Evolutionary conservation across 2,888 invertebrate genomes (phyloP).

Genomic region (Polia nebulosa): DNA sequence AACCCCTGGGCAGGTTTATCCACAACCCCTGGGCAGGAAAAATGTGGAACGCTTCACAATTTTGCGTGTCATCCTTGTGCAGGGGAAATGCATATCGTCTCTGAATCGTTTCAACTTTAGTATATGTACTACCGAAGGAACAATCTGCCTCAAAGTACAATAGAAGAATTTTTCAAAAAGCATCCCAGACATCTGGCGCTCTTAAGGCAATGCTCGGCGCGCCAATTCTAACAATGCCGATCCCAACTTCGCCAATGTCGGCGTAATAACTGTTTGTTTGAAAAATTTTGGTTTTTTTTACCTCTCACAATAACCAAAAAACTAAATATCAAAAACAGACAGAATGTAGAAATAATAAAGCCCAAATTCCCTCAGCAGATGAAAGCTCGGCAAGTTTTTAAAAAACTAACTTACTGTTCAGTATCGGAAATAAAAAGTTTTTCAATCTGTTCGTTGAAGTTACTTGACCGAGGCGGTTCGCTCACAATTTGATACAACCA

Average conservation of each 20-base stretch:
- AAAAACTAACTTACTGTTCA: conserved; percentile 49
- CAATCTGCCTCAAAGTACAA: conserved; percentile 25
- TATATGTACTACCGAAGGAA: too few relatives aligned
- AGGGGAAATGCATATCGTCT: too few relatives aligned
- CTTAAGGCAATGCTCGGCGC: conserved; percentile 22
- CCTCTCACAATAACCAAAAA: conserved; percentile 7
- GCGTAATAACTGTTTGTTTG: conserved; percentile 42
- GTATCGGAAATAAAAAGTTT: conserved; percentile 70
- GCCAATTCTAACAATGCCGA: conserved; percentile 42
- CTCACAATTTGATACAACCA: conserved; percentile 60
- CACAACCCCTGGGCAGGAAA: too few relatives aligned
- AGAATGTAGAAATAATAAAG: conserved; percentile 37
- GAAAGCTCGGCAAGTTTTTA: conserved; percentile 25
- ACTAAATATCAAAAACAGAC: conserved; percentile 28
- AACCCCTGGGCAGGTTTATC: too few relatives aligned
- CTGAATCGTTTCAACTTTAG: too few relatives aligned
- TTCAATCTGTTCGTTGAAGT: conserved; percentile 65
- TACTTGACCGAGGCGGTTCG: conserved; percentile 62
- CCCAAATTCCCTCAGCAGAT: conserved; percentile 38
- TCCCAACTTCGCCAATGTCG: conserved; percentile 37
- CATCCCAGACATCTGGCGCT: conserved; percentile 36
- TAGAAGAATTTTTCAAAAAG: conserved; percentile 39
- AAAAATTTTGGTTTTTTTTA: conserved; percentile 1
- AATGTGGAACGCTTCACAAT: too few relatives aligned
- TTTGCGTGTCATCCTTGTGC: too few relatives aligned